Evolutionary conservation across 1,140 invertebrate genomes (phyloP).

Genomic region (Neodiprion pinetum): DNA sequence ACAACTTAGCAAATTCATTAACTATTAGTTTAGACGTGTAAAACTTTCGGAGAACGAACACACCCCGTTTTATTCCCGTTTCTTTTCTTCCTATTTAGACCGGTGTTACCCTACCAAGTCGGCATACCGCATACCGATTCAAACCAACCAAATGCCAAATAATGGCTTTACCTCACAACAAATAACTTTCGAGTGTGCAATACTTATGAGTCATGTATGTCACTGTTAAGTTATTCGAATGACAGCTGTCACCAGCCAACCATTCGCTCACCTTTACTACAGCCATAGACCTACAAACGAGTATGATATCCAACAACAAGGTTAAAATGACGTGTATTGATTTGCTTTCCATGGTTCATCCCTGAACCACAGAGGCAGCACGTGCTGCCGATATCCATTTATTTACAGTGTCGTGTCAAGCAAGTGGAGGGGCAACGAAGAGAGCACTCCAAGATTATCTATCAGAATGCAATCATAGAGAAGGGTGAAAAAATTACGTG

Average conservation of each 20-base stretch:
- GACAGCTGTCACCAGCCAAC: not conserved
- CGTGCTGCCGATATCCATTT: too few species aligned
- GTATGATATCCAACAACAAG: too few species aligned
- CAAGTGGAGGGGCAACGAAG: too few species aligned
- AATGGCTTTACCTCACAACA: constrained; percentile 7
- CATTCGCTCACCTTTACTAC: not conserved
- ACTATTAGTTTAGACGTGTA: not conserved
- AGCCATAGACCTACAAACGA: too few species aligned
- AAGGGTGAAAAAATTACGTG: too few species aligned
- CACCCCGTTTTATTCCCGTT: not conserved
- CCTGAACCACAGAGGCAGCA: too few species aligned
- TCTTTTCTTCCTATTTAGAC: not conserved
- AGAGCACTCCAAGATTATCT: too few species aligned
- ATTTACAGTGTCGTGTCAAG: too few species aligned
- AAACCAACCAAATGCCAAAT: not conserved
- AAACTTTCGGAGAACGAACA: not conserved
- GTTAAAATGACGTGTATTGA: too few species aligned
- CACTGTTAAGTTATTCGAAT: constrained; percentile 5
- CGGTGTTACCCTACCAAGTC: not conserved
- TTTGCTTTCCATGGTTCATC: too few species aligned
- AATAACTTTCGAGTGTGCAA: constrained; percentile 7
- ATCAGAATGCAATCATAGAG: too few species aligned
- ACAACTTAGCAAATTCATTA: not conserved
- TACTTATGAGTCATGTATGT: not conserved
- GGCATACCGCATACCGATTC: constrained; percentile 6